phyloP scores from a whole-genome alignment of 2,888 invertebrate genomes.

The Eledona agricola region DNA sequence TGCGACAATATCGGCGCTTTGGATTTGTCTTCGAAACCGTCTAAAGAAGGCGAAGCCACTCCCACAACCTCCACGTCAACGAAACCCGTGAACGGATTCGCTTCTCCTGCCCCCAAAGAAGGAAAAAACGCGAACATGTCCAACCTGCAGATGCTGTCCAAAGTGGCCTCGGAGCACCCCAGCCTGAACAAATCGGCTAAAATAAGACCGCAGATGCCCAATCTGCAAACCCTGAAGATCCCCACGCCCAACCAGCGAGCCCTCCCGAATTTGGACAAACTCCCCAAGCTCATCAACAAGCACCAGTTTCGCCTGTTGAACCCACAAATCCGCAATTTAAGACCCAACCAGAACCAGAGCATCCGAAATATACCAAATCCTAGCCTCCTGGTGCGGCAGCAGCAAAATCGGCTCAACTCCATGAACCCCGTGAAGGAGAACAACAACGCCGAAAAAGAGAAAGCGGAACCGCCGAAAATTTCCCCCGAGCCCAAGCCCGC shows the following conservation, averaged over 20 bases:
- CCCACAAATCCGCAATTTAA: constrained; percentile 52
- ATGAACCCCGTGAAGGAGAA: constrained; percentile 28
- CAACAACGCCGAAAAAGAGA: constrained; percentile 13
- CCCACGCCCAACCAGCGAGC: constrained; percentile 45
- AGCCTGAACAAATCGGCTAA: constrained; percentile 49
- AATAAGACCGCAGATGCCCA: constrained; percentile 55
- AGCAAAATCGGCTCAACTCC: constrained; percentile 59
- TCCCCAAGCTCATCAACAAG: constrained; percentile 63
- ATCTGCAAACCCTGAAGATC: constrained; percentile 55
- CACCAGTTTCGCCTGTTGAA: constrained; percentile 53
- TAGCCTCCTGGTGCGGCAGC: constrained; percentile 67
- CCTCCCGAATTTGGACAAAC: constrained; percentile 52
- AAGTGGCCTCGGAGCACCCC: constrained; percentile 58
- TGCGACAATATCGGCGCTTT: constrained; percentile 66
- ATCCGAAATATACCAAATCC: constrained; percentile 73
- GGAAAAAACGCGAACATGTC: constrained; percentile 46
- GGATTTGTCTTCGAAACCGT: constrained; percentile 63
- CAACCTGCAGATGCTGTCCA: constrained; percentile 67
- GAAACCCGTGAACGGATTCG: constrained; percentile 45
- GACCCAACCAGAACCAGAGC: constrained; percentile 66
- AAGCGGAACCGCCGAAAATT: constrained; percentile 1
- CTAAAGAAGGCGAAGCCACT: constrained; percentile 3
- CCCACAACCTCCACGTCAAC: constrained; percentile 25
- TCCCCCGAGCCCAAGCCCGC: constrained; percentile 10
- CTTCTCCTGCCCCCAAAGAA: constrained; percentile 14